These are phyloP conservation scores for Pteria penguin DNA, from an alignment of 2,888 invertebrate genomes.

Conservation along the genomic window DNA sequence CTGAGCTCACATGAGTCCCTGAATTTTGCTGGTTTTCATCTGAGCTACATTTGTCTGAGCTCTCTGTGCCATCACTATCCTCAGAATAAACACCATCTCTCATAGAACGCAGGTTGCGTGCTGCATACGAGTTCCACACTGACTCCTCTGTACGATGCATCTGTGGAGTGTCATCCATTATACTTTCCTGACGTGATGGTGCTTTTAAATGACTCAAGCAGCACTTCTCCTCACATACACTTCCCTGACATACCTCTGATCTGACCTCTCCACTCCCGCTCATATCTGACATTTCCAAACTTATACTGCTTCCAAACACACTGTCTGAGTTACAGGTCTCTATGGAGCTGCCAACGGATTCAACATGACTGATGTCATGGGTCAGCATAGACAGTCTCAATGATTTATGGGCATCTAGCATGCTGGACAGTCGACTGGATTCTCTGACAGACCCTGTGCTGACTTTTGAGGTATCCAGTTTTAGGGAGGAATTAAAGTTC, in stretches of 20 bases:
- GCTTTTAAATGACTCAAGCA: conserved; percentile 63
- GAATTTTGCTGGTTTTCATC: background rate
- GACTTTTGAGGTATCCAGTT: conserved; percentile 14
- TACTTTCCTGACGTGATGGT: conserved; percentile 62
- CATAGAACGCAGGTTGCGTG: conserved; percentile 69
- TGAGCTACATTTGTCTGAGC: background rate
- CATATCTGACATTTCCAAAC: conserved; percentile 12
- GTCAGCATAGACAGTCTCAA: conserved; percentile 12
- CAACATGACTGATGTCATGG: background rate
- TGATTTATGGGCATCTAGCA: conserved; percentile 7
- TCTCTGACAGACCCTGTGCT: background rate
- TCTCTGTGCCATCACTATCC: conserved; percentile 51
- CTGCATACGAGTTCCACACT: conserved; percentile 72
- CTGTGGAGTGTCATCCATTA: conserved; percentile 69
- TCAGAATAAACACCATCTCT: conserved; percentile 66
- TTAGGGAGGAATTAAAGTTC: conserved; percentile 66
- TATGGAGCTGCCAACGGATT: conserved; percentile 1
- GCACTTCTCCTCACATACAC: conserved; percentile 40
- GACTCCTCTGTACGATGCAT: conserved; percentile 70
- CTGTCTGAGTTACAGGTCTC: conserved; percentile 7
- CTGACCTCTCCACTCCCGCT: conserved; percentile 8
- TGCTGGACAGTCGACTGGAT: conserved; percentile 25
- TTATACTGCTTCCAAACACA: conserved; percentile 33
- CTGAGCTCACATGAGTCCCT: background rate
- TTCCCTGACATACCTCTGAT: conserved; percentile 4